These are phyloP conservation scores for Axis porcinus DNA, from an alignment of 2,113 vertebrate species.

Conservation along the genomic window DNA sequence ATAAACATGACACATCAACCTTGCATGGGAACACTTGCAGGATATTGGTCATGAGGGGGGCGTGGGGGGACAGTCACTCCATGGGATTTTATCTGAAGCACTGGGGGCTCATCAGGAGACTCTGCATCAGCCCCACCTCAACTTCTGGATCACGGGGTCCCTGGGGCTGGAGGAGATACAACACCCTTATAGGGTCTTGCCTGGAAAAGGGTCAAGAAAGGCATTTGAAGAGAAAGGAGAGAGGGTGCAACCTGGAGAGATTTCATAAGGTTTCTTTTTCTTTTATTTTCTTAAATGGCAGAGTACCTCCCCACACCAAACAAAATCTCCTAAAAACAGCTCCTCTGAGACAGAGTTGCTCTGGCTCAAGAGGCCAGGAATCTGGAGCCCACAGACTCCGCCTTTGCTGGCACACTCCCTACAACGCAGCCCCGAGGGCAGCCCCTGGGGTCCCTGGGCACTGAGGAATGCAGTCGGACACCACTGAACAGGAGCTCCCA, in stretches of 20 bases:
- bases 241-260: background rate
- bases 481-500: background rate
- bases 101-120: background rate
- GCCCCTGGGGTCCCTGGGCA: no score
- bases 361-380: background rate
- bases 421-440: fast-evolving
- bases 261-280: background rate
- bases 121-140: background rate
- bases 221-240: background rate
- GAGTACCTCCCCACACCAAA: background rate
- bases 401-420: background rate
- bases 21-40: background rate
- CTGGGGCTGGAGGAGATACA: background rate
- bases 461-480: background rate
- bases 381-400: fast-evolving
- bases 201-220: background rate
- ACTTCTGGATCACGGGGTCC: background rate
- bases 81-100: background rate
- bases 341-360: background rate
- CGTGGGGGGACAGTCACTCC: background rate
- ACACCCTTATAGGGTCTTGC: fast-evolving
- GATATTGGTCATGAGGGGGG: fast-evolving
- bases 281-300: background rate
- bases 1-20: background rate
- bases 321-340: background rate